These are phyloP conservation scores for Suncus etruscus DNA, from an alignment of 2,113 vertebrate genomes.

Conservation along the genomic window DNA sequence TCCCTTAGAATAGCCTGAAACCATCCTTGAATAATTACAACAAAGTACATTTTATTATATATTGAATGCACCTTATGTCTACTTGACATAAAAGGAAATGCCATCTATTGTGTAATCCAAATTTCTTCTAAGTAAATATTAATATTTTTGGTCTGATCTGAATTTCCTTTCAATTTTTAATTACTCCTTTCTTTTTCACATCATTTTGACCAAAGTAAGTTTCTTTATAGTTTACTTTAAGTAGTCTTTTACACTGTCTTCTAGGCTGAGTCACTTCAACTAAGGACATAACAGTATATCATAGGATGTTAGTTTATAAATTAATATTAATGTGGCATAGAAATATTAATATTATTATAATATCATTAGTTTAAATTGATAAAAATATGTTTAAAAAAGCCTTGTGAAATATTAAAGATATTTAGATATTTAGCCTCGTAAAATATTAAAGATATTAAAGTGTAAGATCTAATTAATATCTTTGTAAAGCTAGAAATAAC, in stretches of 20 bases:
- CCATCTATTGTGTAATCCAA: neutral
- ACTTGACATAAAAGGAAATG: neutral
- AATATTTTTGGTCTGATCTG: constrained; percentile 5
- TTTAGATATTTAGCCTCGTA: too few relatives aligned
- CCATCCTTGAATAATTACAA: neutral
- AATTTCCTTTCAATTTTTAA: neutral
- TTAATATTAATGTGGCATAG: too few relatives aligned
- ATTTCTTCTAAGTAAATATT: constrained; percentile 28
- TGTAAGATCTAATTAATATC: too few relatives aligned
- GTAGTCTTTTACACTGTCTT: constrained; percentile 13
- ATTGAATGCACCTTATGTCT: neutral
- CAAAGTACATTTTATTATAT: constrained; percentile 20
- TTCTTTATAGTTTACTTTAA: constrained; percentile 15
- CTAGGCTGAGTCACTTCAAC: constrained; percentile 28
- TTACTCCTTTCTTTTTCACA: neutral
- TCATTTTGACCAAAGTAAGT: neutral
- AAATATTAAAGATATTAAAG: too few relatives aligned
- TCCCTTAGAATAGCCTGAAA: constrained; percentile 11
- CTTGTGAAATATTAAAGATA: too few relatives aligned
- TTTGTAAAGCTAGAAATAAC: constrained; percentile 44
- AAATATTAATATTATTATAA: too few relatives aligned
- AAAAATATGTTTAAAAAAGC: too few relatives aligned
- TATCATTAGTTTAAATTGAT: too few relatives aligned
- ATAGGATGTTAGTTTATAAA: too few relatives aligned
- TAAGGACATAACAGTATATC: neutral